phyloP scores from a whole-genome alignment of 2,797 vertebrate species.

The Leptoclinus maculatus region DNA sequence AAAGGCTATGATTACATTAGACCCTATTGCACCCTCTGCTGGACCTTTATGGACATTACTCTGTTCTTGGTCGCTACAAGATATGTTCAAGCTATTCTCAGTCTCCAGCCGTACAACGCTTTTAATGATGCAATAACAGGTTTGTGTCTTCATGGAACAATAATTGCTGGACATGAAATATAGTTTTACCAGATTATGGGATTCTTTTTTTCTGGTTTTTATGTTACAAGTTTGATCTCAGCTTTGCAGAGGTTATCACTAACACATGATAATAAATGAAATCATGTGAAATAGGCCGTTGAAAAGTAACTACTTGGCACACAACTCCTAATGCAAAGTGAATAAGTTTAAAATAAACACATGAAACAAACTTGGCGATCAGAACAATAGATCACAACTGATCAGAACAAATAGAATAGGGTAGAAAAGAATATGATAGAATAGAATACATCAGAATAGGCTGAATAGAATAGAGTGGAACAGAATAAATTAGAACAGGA shows the following conservation, averaged over 20 bases:
- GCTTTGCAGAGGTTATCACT: not conserved
- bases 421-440: not conserved
- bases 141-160: not conserved
- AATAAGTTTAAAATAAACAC: conserved; percentile 1
- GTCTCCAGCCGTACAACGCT: not conserved
- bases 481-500: not conserved
- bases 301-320: not conserved
- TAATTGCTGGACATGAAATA: not conserved
- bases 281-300: not conserved
- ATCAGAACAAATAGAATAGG: not conserved
- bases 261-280: not conserved
- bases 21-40: conserved; percentile 85
- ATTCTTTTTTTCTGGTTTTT: not conserved
- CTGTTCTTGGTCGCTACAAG: not conserved
- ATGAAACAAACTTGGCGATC: not conserved
- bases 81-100: not conserved
- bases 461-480: not conserved
- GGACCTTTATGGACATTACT: conserved; percentile 57
- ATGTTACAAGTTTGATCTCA: not conserved
- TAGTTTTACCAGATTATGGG: not conserved
- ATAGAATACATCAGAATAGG: not conserved
- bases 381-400: not conserved
- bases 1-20: conserved; percentile 62
- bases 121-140: not conserved
- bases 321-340: not conserved